A percentile compares a stretch with the other conserved stretches of the same genome.
Evolutionary conservation across 2,888 invertebrate species (phyloP).

Genomic region (Pachymerium ferrugineum): DNA sequence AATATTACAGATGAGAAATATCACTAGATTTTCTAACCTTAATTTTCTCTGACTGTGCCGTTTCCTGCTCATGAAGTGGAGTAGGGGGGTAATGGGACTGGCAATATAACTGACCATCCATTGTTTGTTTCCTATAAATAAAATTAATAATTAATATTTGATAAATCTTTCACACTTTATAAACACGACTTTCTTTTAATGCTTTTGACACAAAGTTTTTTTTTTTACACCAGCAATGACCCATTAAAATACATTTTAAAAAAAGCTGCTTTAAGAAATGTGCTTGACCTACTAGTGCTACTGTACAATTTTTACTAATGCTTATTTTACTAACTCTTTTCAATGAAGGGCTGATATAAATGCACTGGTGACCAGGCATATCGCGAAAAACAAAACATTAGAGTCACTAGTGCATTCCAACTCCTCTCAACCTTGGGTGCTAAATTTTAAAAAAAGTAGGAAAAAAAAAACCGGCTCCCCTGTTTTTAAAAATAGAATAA

Average conservation of each 20-base stretch:
- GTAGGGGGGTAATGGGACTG: conserved; percentile 35
- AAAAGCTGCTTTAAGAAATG: not conserved
- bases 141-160: not conserved
- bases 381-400: not conserved
- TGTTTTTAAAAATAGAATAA: not conserved
- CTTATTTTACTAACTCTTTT: not conserved
- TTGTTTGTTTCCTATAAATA: conserved; percentile 35
- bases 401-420: not conserved
- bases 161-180: not conserved
- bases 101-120: conserved; percentile 37
- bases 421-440: not conserved
- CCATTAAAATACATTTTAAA: conserved; percentile 6
- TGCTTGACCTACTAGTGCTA: conserved; percentile 9
- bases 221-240: not conserved
- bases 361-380: not conserved
- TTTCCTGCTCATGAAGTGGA: conserved; percentile 29
- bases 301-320: not conserved
- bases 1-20: too few species aligned
- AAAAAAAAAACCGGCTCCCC: not conserved
- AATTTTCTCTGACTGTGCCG: conserved; percentile 32
- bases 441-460: not conserved
- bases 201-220: too few species aligned
- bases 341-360: not conserved
- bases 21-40: conserved; percentile 31
- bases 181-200: too few species aligned